Evolutionary conservation across 2,888 invertebrate genomes (phyloP).

Genomic region (Athalia circularis): DNA sequence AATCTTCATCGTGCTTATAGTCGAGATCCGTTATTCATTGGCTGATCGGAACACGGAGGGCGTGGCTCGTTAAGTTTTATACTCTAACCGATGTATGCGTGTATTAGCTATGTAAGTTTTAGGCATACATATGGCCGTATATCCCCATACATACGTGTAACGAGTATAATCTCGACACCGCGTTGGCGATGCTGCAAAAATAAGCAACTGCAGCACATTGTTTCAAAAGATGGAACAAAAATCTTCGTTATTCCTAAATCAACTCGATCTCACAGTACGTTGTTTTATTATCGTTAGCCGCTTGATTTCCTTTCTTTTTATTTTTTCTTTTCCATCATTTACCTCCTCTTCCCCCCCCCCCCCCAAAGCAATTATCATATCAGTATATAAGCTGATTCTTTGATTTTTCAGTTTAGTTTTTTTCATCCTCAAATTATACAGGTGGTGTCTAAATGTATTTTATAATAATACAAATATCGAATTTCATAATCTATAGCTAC

Average conservation of each 20-base stretch:
- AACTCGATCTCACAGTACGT: conserved; percentile 11
- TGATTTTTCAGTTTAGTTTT: no score
- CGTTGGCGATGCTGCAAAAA: conserved; percentile 56
- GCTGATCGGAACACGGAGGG: conserved; percentile 59
- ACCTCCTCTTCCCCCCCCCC: no score
- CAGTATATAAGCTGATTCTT: no score
- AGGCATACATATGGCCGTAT: neutral
- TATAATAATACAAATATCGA: no score
- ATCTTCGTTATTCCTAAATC: conserved; percentile 32
- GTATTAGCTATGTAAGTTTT: neutral
- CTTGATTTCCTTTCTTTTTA: no score
- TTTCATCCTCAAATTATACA: no score
- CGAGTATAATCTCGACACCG: neutral
- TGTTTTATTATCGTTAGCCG: neutral
- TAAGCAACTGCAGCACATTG: conserved; percentile 61
- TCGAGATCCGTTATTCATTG: conserved; percentile 59
- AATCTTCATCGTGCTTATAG: conserved; percentile 51
- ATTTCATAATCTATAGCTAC: no score
- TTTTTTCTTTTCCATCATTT: no score
- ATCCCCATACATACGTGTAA: neutral
- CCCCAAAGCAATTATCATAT: no score
- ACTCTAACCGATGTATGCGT: conserved; percentile 54
- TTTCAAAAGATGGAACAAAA: conserved; percentile 49
- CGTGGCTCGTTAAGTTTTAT: conserved; percentile 61
- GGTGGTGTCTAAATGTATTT: no score